Evolutionary conservation across 1,140 invertebrate species (phyloP), one percentile per base, ranked within the genome.

Genomic region (Rhopalosiphum maidis): DNA sequence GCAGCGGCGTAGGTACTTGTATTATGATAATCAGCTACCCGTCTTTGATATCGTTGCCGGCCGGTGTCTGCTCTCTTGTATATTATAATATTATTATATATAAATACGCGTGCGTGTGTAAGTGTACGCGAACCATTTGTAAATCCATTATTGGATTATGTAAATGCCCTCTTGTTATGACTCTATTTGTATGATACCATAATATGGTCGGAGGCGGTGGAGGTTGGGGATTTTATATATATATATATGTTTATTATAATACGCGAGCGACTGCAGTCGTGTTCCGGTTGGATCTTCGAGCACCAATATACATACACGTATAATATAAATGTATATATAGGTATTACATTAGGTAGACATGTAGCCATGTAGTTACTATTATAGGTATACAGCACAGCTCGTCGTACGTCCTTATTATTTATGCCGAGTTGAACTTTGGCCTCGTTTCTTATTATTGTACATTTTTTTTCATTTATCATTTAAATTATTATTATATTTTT

Each of bases 81-180:
- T 30, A 48, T 77, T 77, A 46, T 22, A 86, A 86, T 86, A 86
- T 41, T 43, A 86, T 43, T 86, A 46, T 18, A n/a, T 43, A 77
- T 43, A 85, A 43, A 18, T 55, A n/a, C 22, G 51, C 22, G 9
- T 55, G 37, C 23, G 21, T 37, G 11, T 30, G 23, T 30, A 25
- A 41, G 25, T 22, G 25, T 43, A 90, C 55, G 37, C 37, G 89
- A 82, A 93, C 91, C 82, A 85, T 93, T 93, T 93, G 91, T 93
- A 93, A 93, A 86, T 93, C 91, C 91, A 54, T 93, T 93, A 93
- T 85, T 93, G 91, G 68, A 86, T 93, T 93, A 93, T 93, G 91
- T 93, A 85, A 93, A 93, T 93, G 82, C 35, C 82, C 91, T 93
- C 35, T 93, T 86, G 91, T 85, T 93, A 93, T 55, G 91, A 86